Evolutionary conservation across 2,888 invertebrate genomes (phyloP), one percentile per base, ranked within the genome.

Genomic region (Tenodera sinensis): DNA sequence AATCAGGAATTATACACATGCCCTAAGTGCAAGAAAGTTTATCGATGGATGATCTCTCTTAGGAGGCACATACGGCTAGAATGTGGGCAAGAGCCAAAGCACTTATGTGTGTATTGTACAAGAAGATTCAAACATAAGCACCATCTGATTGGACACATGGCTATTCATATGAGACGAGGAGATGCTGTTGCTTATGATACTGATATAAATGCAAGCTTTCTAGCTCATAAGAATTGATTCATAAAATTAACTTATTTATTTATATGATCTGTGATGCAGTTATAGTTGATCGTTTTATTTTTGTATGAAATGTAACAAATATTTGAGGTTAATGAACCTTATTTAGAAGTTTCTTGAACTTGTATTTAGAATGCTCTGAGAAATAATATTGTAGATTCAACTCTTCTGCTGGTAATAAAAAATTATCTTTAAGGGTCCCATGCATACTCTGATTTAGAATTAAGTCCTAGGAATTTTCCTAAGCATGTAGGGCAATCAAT

Each of bases 81-180:
- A 88, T 92, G 92, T 89, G 92, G 92, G 12, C 92, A 92, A 86
- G 91, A 92, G 85, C 92, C 92, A 15, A 91, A 91, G 89, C 92
- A 92, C 90, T 90, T 89, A 14, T 93, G 92, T 87, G 91, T 91
- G 4, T 93, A 93, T 88, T 93, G 93, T 90, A 90, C 91, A 15
- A 93, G 92, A 88, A 92, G 91, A 81, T 92, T 92, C 25, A 93
- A 93, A 86, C 92, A 92, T 42, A 91, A 91, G 83, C 87, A 88
- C 30, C 85, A 84, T 81, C 83, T 90, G n/a, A 83, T 83, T 83
- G 54, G 84, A 20, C 90, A 90, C n/a, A 83, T 88, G 28, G 89
- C 87, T 27, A 83, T 87, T 27, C 87, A 87, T 82, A n/a, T 83
- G 15, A 87, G 87, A 34, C 83, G 83, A 20, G 87, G 87, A 20